Percentiles rank a stretch among this genome's conserved stretches.
These are phyloP conservation scores for Puntigrus tetrazona DNA, from an alignment of 2,113 vertebrate species.

Conservation along the genomic window DNA sequence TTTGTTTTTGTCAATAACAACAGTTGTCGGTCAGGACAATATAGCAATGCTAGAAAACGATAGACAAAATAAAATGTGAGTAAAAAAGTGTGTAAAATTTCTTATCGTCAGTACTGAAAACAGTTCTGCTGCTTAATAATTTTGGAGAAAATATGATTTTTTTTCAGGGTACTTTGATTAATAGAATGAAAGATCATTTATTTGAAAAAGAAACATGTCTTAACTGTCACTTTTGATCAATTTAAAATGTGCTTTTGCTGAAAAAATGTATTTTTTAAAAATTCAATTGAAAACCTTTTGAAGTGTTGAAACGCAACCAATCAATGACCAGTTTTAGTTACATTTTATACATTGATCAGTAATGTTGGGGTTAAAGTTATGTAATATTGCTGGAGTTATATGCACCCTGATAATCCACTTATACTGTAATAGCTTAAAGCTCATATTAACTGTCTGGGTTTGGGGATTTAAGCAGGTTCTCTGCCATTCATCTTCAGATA, in stretches of 20 bases:
- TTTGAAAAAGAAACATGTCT: not conserved
- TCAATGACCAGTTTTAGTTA: not conserved
- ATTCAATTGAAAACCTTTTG: not conserved
- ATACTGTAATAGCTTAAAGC: not conserved
- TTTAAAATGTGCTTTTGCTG: not conserved
- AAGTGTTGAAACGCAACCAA: not conserved
- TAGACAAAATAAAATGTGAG: not conserved
- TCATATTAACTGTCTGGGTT: not conserved
- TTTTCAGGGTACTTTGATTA: not conserved
- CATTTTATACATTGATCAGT: constrained; percentile 6
- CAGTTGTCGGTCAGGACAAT: not conserved
- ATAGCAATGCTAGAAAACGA: not conserved
- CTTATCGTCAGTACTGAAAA: not conserved
- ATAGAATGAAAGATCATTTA: not conserved
- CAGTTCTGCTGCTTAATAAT: not conserved
- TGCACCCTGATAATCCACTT: not conserved
- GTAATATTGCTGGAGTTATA: constrained; percentile 8
- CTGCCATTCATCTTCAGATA: constrained; percentile 2
- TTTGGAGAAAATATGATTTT: not conserved
- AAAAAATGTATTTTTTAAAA: not conserved
- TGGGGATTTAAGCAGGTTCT: not conserved
- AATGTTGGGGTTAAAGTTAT: not conserved
- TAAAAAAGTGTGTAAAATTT: not conserved
- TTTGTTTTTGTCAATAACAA: not conserved
- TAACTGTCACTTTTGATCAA: not conserved